Evolutionary conservation across 2,113 vertebrate genomes (phyloP).

Genomic region (Fulica atra): DNA sequence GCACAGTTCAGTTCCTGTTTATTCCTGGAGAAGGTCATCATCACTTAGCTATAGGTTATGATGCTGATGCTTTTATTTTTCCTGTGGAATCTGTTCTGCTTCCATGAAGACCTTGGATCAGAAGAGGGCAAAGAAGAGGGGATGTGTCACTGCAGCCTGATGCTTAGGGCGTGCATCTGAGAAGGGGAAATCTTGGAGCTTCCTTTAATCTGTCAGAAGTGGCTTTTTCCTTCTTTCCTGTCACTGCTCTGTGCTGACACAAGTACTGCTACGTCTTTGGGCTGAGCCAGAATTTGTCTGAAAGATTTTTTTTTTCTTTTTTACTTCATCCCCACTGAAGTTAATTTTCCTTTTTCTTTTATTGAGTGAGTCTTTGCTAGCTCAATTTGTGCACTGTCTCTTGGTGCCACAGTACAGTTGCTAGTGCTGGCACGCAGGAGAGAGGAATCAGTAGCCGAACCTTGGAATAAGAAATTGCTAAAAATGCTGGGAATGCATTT

Average conservation of each 20-base stretch:
- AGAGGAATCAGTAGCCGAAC: not conserved
- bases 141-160: not conserved
- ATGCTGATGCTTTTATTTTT: slow-evolving; percentile 15
- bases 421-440: not conserved
- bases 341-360: not conserved
- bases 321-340: accelerated
- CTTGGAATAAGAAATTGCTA: not conserved
- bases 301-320: not conserved
- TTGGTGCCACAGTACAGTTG: not conserved
- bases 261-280: not conserved
- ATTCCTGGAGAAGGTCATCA: slow-evolving; percentile 18
- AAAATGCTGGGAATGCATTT: not conserved
- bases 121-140: not conserved
- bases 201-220: slow-evolving; percentile 3
- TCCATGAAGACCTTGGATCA: not conserved
- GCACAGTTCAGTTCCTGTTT: not conserved
- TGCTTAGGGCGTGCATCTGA: not conserved
- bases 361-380: not conserved
- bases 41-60: slow-evolving; percentile 5
- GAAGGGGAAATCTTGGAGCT: not conserved
- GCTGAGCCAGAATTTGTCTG: not conserved
- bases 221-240: not conserved
- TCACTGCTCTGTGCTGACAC: not conserved
- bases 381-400: not conserved
- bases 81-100: not conserved